A percentile compares a stretch with the other conserved stretches of the same genome.
phyloP scores from a whole-genome alignment of 2,888 invertebrate species.

The Cephalotes varians region DNA sequence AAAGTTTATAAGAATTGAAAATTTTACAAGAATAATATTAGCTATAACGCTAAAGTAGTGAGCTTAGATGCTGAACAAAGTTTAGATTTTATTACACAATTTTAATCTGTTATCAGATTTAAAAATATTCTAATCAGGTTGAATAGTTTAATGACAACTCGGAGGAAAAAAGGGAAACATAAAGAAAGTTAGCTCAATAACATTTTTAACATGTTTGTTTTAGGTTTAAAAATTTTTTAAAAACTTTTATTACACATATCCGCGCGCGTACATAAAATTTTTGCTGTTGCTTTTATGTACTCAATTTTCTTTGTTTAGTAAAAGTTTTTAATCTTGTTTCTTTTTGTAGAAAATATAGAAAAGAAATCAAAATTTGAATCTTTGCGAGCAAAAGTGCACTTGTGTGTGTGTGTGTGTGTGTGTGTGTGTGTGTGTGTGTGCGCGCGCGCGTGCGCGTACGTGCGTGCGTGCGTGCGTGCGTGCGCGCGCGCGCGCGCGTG shows the following conservation, averaged over 20 bases:
- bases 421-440: too few relatives aligned
- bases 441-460: too few relatives aligned
- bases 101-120: conserved; percentile 3
- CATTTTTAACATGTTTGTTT: neutral
- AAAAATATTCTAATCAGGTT: neutral
- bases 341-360: neutral
- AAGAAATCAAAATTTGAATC: neutral
- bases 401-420: too few relatives aligned
- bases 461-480: too few relatives aligned
- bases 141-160: neutral
- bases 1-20: neutral
- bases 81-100: neutral
- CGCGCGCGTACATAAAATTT: neutral
- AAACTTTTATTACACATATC: neutral
- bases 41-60: neutral
- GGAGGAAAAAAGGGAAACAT: neutral
- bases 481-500: too few relatives aligned
- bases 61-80: neutral
- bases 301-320: neutral
- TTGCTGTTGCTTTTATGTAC: neutral
- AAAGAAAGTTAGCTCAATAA: neutral
- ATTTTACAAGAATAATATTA: neutral
- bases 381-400: too few relatives aligned
- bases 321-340: neutral
- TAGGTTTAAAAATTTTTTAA: neutral